Base-by-base conservation (phyloP, 1,140 invertebrate species). In the Diorhabda sublineata region DNA sequence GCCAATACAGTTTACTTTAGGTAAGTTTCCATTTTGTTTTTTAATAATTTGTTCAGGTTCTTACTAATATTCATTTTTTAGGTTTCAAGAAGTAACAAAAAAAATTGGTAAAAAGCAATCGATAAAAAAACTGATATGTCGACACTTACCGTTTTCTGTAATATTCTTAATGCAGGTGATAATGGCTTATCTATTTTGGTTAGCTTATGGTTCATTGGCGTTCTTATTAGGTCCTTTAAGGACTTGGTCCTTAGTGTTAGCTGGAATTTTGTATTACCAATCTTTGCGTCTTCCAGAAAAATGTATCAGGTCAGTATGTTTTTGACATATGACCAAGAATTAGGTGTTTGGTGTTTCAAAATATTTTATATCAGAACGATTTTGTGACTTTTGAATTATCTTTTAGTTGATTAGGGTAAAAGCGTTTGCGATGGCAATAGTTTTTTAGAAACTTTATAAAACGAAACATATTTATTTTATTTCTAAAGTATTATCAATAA, bases 201-300 rank as follows among this genome's bases (percentile, higher is more conserved):
- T 91, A 43, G 91, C 92, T 4, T 95, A 95, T 83, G 94, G 94
- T 7, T 89, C 86, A 7, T 76, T 92, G 75, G 90, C 93, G 1
- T 87, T 92, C 67, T 69, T 95, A 58, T 79, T 95, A 45, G 91
- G 92, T 56, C 92, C 93, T 8, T 81, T 94, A 8, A 84, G 92
- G 70, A 92, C 91, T 2, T 95, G 93, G 89, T 91, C 90, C 67
- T 82, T 93, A 45, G 73, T 91, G 11, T 77, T 94, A 67, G 89
- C 88, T 70, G 65, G 89, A 9, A 77, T 87, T 57, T 76, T 93
- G 42, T 92, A 89, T 88, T 86, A 88, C 73, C 80, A 84, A 64
- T 82, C 84, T 3, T 73, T 84, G 61, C 75, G 74, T 69, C 81
- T 87, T 78, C 85, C 85, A 2, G 76, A 83, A 52, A 77, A 82